A percentile compares a stretch with the other conserved stretches of the same genome.
Conservation (phyloP, 2,113 vertebrate species). For the Eleginops maclovinus region DNA sequence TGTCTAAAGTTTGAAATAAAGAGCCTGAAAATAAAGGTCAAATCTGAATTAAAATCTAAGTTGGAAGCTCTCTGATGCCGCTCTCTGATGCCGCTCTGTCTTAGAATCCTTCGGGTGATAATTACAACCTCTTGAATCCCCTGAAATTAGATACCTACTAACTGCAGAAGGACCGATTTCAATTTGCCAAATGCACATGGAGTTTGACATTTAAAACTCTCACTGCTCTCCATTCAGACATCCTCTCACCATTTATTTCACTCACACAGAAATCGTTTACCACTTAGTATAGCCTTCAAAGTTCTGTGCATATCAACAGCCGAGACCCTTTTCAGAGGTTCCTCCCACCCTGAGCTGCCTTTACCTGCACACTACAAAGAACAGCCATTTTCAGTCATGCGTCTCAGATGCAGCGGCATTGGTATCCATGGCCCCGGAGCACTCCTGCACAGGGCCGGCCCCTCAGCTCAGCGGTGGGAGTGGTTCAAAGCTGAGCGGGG, state of each 20-base stretch:
- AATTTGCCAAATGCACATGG: neutral
- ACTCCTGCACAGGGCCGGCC: constrained; percentile 44
- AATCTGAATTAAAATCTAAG: too few species aligned
- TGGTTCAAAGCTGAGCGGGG: constrained; percentile 52
- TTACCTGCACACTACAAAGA: constrained; percentile 63
- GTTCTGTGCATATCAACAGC: constrained; percentile 52
- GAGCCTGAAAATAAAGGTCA: too few species aligned
- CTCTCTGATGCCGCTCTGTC: too few species aligned
- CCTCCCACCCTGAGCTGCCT: constrained; percentile 35
- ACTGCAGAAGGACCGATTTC: neutral
- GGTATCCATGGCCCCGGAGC: constrained; percentile 46
- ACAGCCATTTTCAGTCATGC: constrained; percentile 57
- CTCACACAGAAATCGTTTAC: constrained; percentile 10
- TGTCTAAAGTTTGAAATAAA: too few species aligned
- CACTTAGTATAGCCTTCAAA: neutral
- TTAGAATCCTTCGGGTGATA: too few species aligned
- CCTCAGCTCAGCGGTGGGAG: constrained; percentile 40
- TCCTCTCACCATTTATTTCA: neutral
- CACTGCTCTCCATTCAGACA: neutral
- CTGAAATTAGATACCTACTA: constrained; percentile 3
- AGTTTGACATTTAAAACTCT: neutral
- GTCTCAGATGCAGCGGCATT: constrained; percentile 56
- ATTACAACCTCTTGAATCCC: constrained; percentile 13
- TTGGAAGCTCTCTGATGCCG: too few species aligned
- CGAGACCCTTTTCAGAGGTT: constrained; percentile 55